A percentile compares a stretch with the other conserved stretches of the same genome.
phyloP scores from a whole-genome alignment of 2,797 vertebrate genomes.

The Dromococcyx pavoninus region DNA sequence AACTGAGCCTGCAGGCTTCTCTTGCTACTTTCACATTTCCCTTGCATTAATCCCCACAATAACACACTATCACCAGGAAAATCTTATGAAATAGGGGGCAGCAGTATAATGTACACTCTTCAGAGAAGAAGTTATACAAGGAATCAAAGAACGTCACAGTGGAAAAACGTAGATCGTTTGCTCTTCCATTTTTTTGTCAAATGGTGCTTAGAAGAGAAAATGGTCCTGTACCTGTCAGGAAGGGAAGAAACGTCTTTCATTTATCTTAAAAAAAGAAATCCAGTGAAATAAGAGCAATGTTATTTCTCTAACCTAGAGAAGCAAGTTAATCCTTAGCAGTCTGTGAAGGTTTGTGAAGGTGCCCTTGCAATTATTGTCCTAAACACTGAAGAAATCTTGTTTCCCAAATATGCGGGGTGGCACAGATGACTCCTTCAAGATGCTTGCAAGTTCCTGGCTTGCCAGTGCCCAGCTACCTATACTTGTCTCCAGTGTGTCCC shows the following conservation, averaged over 20 bases:
- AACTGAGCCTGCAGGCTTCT: slow-evolving; percentile 16
- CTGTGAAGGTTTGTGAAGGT: neutral
- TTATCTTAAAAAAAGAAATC: neutral
- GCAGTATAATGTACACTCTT: slow-evolving; percentile 42
- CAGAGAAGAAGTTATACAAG: slow-evolving; percentile 30
- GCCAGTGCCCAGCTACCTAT: neutral
- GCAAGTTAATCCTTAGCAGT: neutral
- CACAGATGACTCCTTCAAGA: neutral
- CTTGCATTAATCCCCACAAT: slow-evolving; percentile 29
- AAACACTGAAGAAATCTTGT: neutral
- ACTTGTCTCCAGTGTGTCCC: neutral
- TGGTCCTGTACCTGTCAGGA: neutral
- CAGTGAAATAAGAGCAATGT: neutral
- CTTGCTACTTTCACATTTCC: slow-evolving; percentile 36
- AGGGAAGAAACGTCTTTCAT: slow-evolving; percentile 7
- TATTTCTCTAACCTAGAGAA: neutral
- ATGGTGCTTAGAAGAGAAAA: slow-evolving; percentile 61
- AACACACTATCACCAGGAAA: slow-evolving; percentile 57
- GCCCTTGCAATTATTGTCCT: neutral
- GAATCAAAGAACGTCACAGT: slow-evolving; percentile 4
- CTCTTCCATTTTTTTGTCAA: slow-evolving; percentile 55
- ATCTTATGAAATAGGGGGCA: slow-evolving; percentile 49
- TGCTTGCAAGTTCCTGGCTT: neutral
- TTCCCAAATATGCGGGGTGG: neutral
- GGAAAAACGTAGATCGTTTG: slow-evolving; percentile 29